These are phyloP conservation scores for Lagocephalus sceleratus DNA, from an alignment of 2,797 vertebrate species.

Conservation along the genomic window DNA sequence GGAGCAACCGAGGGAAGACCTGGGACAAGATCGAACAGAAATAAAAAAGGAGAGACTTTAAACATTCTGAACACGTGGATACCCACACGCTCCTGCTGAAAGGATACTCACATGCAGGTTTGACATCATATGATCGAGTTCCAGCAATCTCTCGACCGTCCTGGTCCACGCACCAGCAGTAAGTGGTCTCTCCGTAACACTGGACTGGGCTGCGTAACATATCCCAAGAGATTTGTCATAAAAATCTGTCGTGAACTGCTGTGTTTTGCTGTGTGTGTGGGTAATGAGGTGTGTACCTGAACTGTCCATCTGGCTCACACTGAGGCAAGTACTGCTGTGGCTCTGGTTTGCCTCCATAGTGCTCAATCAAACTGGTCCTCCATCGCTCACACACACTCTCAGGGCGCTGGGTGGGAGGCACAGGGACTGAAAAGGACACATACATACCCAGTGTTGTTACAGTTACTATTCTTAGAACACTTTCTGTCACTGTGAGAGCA, in stretches of 20 bases:
- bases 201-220: conserved; percentile 67
- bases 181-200: conserved; percentile 78
- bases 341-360: conserved; percentile 70
- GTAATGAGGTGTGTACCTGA: conserved; percentile 54
- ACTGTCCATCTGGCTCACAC: conserved; percentile 74
- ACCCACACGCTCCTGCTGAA: no score
- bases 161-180: conserved; percentile 83
- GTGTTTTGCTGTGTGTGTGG: neutral
- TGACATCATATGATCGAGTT: conserved; percentile 83
- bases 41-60: neutral
- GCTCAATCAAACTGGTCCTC: conserved; percentile 74
- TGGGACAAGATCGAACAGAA: conserved; percentile 36
- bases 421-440: conserved; percentile 12
- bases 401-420: conserved; percentile 52
- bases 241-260: neutral
- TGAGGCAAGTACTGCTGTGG: conserved; percentile 76
- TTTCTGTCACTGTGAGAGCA: conserved; percentile 1
- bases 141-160: conserved; percentile 87
- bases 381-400: conserved; percentile 80
- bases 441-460: neutral
- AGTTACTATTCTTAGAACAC: neutral
- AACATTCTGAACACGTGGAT: neutral
- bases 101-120: conserved; percentile 85
- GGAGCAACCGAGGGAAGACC: conserved; percentile 87
- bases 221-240: neutral